phyloP scores from a whole-genome alignment of 2,113 vertebrate species.

The Galemys pyrenaicus region DNA sequence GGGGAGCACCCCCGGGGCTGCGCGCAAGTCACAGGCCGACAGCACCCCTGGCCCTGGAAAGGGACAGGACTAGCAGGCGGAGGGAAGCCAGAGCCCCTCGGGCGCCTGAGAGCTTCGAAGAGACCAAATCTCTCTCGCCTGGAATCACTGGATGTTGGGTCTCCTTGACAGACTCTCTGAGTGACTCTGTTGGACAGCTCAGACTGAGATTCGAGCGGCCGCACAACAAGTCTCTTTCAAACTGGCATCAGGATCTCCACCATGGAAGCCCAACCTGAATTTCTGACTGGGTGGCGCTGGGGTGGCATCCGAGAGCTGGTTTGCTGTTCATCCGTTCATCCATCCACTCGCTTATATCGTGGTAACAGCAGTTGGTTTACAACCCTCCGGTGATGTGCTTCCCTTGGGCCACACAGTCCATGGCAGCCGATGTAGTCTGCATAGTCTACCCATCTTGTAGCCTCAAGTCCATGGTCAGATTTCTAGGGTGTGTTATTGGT shows the following conservation, averaged over 20 bases:
- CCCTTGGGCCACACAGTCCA: no score
- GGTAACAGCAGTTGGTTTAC: no score
- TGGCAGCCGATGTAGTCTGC: no score
- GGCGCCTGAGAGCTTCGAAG: neutral
- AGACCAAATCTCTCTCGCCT: neutral
- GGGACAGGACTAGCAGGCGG: no score
- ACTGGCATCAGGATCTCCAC: neutral
- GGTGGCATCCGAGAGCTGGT: no score
- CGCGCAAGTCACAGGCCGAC: neutral
- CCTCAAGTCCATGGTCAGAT: no score
- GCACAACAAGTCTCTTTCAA: neutral
- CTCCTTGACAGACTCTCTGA: neutral
- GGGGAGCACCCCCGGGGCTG: neutral
- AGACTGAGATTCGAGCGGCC: neutral
- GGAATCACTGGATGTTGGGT: neutral
- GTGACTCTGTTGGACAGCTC: neutral
- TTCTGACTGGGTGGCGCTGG: neutral
- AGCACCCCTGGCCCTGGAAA: no score
- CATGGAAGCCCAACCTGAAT: fast-evolving
- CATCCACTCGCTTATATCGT: no score
- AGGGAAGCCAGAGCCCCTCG: neutral
- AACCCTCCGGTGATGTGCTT: no score
- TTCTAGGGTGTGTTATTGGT: no score
- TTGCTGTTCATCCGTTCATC: no score
- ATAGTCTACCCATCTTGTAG: no score